Percentiles rank a stretch among this genome's conserved stretches.
Conservation (phyloP, 1,140 invertebrate genomes). For the Panagrolaimus sp. region DNA sequence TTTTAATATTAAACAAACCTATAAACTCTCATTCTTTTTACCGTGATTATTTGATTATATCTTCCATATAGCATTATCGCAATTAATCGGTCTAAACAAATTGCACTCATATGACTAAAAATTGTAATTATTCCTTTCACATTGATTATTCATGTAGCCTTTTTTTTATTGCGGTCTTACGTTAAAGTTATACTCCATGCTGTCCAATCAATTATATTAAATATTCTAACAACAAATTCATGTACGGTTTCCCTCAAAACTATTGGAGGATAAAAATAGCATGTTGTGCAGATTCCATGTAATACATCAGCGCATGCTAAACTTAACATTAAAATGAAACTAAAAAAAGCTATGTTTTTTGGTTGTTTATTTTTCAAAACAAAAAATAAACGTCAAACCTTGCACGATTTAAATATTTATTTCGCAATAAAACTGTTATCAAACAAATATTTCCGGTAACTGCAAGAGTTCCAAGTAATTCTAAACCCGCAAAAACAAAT, state of each 20-base stretch:
- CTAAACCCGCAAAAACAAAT: slow-evolving; percentile 47
- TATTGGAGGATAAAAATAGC: slow-evolving; percentile 57
- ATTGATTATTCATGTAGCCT: slow-evolving; percentile 16
- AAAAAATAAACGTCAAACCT: slow-evolving; percentile 33
- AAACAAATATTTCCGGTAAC: slow-evolving; percentile 51
- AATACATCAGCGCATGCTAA: slow-evolving; percentile 54
- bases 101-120: slow-evolving; percentile 56
- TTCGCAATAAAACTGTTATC: slow-evolving; percentile 48
- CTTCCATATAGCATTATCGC: slow-evolving; percentile 54
- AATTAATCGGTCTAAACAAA: slow-evolving; percentile 54
- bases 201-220: slow-evolving; percentile 57
- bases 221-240: slow-evolving; percentile 43
- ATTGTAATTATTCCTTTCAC: background rate
- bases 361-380: slow-evolving; percentile 11
- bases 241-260: slow-evolving; percentile 42
- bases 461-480: slow-evolving; percentile 49
- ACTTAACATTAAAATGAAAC: slow-evolving; percentile 55
- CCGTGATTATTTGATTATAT: slow-evolving; percentile 50
- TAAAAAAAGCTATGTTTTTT: slow-evolving; percentile 22
- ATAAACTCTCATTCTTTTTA: slow-evolving; percentile 39
- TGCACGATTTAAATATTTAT: slow-evolving; percentile 51
- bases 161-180: slow-evolving; percentile 29
- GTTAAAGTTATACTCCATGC: slow-evolving; percentile 57
- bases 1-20: slow-evolving; percentile 19
- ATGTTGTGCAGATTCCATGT: slow-evolving; percentile 55